These are phyloP conservation scores for Leuctra nigra DNA, from an alignment of 2,888 invertebrate genomes.

Conservation along the genomic window DNA sequence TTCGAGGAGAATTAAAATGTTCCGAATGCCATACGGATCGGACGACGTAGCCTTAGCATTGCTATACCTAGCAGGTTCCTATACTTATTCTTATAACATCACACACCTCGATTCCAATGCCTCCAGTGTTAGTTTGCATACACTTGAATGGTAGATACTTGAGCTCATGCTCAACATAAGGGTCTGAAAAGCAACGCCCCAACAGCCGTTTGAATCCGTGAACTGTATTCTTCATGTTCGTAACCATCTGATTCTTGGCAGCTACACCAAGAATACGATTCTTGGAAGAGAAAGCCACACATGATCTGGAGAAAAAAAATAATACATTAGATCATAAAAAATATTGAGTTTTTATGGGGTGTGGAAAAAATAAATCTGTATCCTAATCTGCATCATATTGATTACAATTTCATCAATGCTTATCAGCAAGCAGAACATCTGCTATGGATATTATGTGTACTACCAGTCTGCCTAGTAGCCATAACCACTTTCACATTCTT, in stretches of 20 bases:
- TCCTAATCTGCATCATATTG: too few relatives aligned
- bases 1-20: too few relatives aligned
- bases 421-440: too few relatives aligned
- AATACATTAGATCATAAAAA: not conserved
- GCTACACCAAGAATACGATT: constrained; percentile 92
- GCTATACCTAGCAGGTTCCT: too few relatives aligned
- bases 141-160: constrained; percentile 72
- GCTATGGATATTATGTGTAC: too few relatives aligned
- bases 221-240: constrained; percentile 96
- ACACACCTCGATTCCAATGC: constrained; percentile 77
- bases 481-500: too few relatives aligned
- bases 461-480: too few relatives aligned
- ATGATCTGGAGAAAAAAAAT: constrained; percentile 63
- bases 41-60: too few relatives aligned
- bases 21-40: too few relatives aligned
- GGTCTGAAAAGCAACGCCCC: constrained; percentile 86
- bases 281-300: constrained; percentile 89
- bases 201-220: constrained; percentile 88
- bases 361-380: too few relatives aligned
- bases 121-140: constrained; percentile 67
- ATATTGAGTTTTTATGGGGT: not conserved
- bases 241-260: constrained; percentile 93
- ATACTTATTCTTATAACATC: too few relatives aligned
- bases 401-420: too few relatives aligned
- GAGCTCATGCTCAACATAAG: constrained; percentile 77